Evolutionary conservation across 2,113 vertebrate species (phyloP), one percentile per base, ranked within the genome.

Genomic region (Alligator mississippiensis): DNA sequence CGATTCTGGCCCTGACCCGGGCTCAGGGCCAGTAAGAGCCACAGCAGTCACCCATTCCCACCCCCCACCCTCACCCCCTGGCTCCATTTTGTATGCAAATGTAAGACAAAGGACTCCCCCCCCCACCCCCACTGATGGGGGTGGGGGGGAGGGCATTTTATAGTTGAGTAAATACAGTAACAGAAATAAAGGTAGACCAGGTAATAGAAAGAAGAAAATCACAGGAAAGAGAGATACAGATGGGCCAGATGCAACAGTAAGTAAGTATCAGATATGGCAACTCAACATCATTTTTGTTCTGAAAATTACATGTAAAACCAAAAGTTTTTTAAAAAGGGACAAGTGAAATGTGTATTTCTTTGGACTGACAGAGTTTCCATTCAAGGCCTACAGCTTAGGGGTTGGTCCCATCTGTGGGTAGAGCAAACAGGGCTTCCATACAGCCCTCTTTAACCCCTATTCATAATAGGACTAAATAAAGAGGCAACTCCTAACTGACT

Each of bases 191-290:
- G 30, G 22, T 24, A 38, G 22, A 74, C 70, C 25, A 78, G 16
- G 27, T 58, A 89, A 90, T 0, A 2, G 22, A 63, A 0, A 0
- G 0, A 2, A 75, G 38, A 82, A 74, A 70, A 80, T 19, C 54
- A 0, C 6, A 38, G 4, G 11, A 27, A 17, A 8, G 18, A 5
- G 1, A 54, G 9, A 25, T 24, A 28, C 2, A 9, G 3, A 30
- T 5, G 62, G 7, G 15, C 3, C 2, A 19, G 30, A 9, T 55
- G 6, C 3, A 47, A 16, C n/a, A 77, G 25, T 17, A 17, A 28
- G 21, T 54, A 4, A 24, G 1, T 12, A 60, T 5, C 47, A 60
- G 6, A 15, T 80, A 64, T 3, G n/a, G 84, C 2, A 74, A 16
- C 17, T 83, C 34, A n/a, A 61, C 28, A 58, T 30, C 66, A 25